Evolutionary conservation across 2,888 invertebrate species (phyloP).

Genomic region (Cistogaster globosa): DNA sequence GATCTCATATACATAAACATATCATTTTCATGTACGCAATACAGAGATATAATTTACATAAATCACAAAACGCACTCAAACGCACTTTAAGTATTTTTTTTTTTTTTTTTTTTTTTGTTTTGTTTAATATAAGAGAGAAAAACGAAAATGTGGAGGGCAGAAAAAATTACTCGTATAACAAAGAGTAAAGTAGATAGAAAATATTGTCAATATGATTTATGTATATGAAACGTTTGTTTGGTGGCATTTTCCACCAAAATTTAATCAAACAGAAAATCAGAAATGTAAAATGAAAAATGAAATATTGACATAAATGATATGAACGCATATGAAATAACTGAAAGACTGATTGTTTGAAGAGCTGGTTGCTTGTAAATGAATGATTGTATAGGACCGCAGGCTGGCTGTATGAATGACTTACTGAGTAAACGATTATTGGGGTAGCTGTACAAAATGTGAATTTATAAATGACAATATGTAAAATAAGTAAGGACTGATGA

Average conservation of each 20-base stretch:
- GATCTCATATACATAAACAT: too few species aligned
- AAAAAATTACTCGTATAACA: background rate
- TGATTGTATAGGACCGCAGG: background rate
- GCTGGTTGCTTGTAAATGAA: conserved; percentile 21
- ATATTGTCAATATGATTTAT: conserved; percentile 63
- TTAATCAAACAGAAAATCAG: conserved; percentile 78
- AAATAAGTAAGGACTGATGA: background rate
- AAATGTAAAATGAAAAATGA: conserved; percentile 72
- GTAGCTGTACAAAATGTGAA: background rate
- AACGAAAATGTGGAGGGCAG: background rate
- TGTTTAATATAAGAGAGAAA: background rate
- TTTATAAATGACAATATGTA: background rate
- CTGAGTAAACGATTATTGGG: background rate
- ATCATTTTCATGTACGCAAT: background rate
- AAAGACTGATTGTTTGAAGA: conserved; percentile 33
- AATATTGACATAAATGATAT: conserved; percentile 72
- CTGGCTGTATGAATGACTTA: conserved; percentile 2
- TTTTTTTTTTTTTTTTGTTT: conserved; percentile 1
- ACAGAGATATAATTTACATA: conserved; percentile 47
- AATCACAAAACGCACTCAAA: conserved; percentile 51
- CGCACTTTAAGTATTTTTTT: conserved; percentile 12
- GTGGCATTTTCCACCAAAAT: conserved; percentile 74
- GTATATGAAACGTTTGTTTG: conserved; percentile 65
- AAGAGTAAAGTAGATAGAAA: conserved; percentile 39
- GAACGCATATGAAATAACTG: conserved; percentile 51